Percentiles rank a stretch among this genome's conserved stretches.
phyloP scores from a whole-genome alignment of 2,113 vertebrate genomes.

The Dasyprocta punctata region DNA sequence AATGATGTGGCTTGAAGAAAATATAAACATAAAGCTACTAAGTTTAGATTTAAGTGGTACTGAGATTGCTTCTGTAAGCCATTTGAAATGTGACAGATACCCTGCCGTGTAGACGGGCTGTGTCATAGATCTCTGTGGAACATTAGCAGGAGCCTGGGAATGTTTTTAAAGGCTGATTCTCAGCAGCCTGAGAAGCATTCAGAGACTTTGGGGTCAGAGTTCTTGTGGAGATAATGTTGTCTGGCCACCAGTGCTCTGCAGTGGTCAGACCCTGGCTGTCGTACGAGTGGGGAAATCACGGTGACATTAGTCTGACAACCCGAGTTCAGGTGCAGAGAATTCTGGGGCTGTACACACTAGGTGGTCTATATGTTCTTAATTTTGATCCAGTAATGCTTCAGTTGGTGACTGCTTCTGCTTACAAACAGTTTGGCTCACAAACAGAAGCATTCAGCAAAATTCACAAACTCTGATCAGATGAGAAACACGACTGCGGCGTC shows the following conservation, averaged over 20 bases:
- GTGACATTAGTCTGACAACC: background rate
- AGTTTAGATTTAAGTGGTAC: constrained; percentile 33
- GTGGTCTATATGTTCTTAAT: background rate
- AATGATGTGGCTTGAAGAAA: background rate
- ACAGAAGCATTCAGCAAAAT: background rate
- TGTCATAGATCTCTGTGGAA: background rate
- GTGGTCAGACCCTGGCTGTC: background rate
- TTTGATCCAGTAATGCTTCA: background rate
- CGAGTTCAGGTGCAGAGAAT: background rate
- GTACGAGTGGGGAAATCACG: background rate
- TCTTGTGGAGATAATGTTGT: background rate
- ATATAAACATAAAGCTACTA: background rate
- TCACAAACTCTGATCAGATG: background rate
- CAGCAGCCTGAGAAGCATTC: constrained; percentile 11
- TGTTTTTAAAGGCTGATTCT: constrained; percentile 46
- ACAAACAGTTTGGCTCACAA: background rate
- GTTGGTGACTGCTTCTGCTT: background rate
- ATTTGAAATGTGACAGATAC: constrained; percentile 29
- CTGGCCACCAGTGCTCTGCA: fast-evolving
- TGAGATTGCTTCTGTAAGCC: background rate
- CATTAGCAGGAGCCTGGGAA: constrained; percentile 40
- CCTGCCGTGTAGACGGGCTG: background rate
- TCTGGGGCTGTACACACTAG: background rate
- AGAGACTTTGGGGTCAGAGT: background rate
- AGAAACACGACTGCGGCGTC: background rate